phyloP scores from a whole-genome alignment of 2,797 vertebrate genomes.

The Malurus leucopterus region DNA sequence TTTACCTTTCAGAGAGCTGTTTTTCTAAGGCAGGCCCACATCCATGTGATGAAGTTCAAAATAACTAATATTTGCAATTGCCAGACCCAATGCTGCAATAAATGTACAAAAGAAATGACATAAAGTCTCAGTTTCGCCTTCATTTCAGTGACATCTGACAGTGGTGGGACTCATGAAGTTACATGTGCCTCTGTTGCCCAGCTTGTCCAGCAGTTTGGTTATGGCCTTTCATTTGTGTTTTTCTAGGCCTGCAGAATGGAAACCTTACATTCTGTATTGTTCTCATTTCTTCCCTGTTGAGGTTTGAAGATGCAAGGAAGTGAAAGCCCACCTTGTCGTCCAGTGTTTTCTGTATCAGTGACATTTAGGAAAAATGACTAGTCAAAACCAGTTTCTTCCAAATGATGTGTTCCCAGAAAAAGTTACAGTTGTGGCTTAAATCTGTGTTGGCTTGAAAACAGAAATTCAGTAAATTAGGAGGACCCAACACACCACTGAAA shows the following conservation, averaged over 20 bases:
- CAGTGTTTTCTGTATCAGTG: background rate
- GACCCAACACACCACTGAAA: background rate
- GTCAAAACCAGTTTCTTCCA: background rate
- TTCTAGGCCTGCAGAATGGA: background rate
- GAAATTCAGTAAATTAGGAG: background rate
- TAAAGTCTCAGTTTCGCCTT: background rate
- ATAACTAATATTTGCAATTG: slow-evolving; percentile 60
- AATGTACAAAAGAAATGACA: slow-evolving; percentile 22
- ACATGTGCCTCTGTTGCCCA: background rate
- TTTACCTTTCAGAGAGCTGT: slow-evolving; percentile 63
- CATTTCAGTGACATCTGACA: background rate
- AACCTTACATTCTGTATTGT: background rate
- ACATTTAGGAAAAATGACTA: background rate
- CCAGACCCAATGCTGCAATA: slow-evolving; percentile 19
- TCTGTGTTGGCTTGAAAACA: background rate
- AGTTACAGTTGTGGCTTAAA: background rate
- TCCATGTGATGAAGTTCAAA: slow-evolving; percentile 58
- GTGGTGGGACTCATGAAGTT: background rate
- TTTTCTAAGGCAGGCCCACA: slow-evolving; percentile 38
- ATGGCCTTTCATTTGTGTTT: background rate
- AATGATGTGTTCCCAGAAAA: background rate
- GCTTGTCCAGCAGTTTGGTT: background rate
- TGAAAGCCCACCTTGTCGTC: background rate
- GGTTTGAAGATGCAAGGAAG: background rate
- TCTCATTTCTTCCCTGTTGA: background rate